Base-by-base conservation (phyloP, 1,140 invertebrate genomes). In the Bombus affinis region DNA sequence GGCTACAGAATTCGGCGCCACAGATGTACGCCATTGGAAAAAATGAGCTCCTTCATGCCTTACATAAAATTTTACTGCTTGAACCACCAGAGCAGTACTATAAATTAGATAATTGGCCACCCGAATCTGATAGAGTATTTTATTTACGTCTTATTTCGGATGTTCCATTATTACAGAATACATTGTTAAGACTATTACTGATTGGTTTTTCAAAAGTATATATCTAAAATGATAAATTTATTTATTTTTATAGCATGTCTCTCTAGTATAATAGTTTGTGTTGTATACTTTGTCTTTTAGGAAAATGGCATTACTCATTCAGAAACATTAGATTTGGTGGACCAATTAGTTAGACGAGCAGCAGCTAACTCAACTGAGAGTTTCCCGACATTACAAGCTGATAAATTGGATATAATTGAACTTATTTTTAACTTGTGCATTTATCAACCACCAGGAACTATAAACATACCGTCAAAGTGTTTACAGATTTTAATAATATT, bases 391-490 rank as follows among this genome's bases (percentile, higher is more conserved):
- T 95, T 98, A 77, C 96, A 97, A 87, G 96, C 98, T 37, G 97
- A 98, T 90, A 98, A 98, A 93, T 94, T 97, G 25, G 98, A 99
- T 88, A 96, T 99, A 10, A 97, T 99, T 25, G 98, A 99, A 91
- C 96, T 98, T 72, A 96, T 99, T 88, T 98, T 99, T 90, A 98
- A 98, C 92, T 96, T 99, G 83, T 98, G 97, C 91, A 97, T 98
- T 83, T 99, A 99, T 95, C 97, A 98, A 91, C 98, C 99, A 94
- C 98, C 98, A 1, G 98, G 99, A 91, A 99, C 99, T 91, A 99
- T 99, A 85, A 96, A 96, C 35, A 95, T 99, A 77, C 98, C 99
- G 1, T 92, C 96, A 6, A 98, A 97, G 94, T 97, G 90, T 92
- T 91, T 91, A 74, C n/a, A 13, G 71, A 59, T 75, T 79, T 82